Percentiles rank a stretch among this genome's conserved stretches.
Conservation (phyloP, 2,797 vertebrate species). For the Hybognathus amarus region DNA sequence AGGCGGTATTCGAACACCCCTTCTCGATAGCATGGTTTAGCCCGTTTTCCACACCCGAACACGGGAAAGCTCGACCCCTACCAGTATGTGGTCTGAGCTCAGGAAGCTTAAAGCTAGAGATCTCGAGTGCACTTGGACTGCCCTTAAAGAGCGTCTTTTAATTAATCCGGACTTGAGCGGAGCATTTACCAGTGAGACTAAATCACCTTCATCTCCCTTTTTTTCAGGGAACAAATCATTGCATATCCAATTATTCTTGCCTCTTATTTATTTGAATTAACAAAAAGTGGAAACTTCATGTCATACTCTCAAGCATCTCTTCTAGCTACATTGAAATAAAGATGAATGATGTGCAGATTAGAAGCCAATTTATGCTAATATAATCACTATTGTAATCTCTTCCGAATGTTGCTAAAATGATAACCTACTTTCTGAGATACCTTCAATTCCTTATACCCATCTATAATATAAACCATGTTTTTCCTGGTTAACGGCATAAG, state of each 20-base stretch:
- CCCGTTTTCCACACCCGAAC: constrained; percentile 97
- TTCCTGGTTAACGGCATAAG: constrained; percentile 5
- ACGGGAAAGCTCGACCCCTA: constrained; percentile 98
- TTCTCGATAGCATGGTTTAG: constrained; percentile 99
- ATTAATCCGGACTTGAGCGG: constrained; percentile 51
- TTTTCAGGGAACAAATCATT: constrained; percentile 32
- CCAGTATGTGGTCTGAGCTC: constrained; percentile 97
- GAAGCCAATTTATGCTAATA: constrained; percentile 24
- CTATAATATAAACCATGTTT: not conserved
- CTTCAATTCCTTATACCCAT: not conserved
- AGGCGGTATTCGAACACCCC: constrained; percentile 98
- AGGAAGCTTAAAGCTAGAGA: constrained; percentile 61
- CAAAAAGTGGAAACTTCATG: constrained; percentile 25
- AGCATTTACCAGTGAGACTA: constrained; percentile 34
- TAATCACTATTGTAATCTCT: constrained; percentile 22
- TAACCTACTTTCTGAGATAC: not conserved
- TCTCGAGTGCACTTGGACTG: constrained; percentile 49
- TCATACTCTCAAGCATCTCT: constrained; percentile 33
- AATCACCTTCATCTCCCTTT: constrained; percentile 28
- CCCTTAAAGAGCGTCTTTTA: constrained; percentile 51
- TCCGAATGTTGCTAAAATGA: not conserved
- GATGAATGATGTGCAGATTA: constrained; percentile 7
- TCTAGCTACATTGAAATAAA: constrained; percentile 23
- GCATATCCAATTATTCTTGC: constrained; percentile 35
- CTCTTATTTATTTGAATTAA: constrained; percentile 41